Conservation (phyloP, 23 tunicate genomes). For the Oikopleura dioica region DNA sequence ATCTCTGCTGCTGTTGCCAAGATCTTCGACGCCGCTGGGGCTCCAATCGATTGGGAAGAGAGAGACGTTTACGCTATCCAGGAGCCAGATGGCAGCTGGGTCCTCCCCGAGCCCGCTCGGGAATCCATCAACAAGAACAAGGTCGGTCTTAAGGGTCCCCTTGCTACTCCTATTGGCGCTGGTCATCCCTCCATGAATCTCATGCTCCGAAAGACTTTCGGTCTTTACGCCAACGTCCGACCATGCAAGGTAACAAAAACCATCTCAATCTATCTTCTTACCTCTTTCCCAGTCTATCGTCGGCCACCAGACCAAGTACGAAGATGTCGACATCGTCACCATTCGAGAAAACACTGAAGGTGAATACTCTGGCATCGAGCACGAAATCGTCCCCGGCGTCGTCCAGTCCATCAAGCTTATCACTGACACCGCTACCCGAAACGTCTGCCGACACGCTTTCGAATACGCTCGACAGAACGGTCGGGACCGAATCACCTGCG, state of each 20-base stretch:
- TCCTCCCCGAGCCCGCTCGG: constrained; percentile 51
- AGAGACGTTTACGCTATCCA: constrained; percentile 61
- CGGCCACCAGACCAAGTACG: constrained; percentile 71
- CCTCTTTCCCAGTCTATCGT: constrained; percentile 61
- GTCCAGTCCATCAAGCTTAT: constrained; percentile 78
- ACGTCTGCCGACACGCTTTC: constrained; percentile 69
- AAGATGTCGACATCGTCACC: constrained; percentile 64
- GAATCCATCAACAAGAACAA: constrained; percentile 65
- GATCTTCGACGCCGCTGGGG: constrained; percentile 93
- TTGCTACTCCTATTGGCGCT: constrained; percentile 75
- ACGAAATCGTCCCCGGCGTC: constrained; percentile 65
- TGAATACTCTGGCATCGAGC: constrained; percentile 92
- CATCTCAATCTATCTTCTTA: too few relatives aligned
- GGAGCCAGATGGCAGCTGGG: constrained; percentile 92
- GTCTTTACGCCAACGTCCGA: constrained; percentile 69
- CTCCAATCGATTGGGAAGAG: constrained; percentile 81
- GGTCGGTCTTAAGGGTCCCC: constrained; percentile 82
- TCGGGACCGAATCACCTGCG: constrained; percentile 62
- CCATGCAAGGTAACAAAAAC: too few relatives aligned
- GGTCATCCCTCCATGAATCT: constrained; percentile 96
- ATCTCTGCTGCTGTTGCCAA: constrained; percentile 73
- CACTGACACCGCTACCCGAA: constrained; percentile 67
- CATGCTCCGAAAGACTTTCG: constrained; percentile 63
- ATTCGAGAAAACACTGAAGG: constrained; percentile 90
- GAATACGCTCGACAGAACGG: constrained; percentile 71